phyloP scores from a whole-genome alignment of 2,888 invertebrate genomes.

The Leucoptera coffeella region DNA sequence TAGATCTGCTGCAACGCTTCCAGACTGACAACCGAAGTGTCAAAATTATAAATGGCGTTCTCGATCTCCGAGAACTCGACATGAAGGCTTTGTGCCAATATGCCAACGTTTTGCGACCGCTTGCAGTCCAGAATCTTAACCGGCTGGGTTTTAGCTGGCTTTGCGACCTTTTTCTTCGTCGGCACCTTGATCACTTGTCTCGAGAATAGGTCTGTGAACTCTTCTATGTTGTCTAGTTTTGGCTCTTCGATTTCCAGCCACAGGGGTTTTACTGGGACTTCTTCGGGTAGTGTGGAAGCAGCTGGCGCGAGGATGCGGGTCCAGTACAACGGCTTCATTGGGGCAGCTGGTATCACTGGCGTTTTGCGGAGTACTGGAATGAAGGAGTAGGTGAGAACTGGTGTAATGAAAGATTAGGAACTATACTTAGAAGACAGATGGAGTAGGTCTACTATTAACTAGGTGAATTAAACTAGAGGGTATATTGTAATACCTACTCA shows the following conservation, averaged over 20 bases:
- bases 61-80: constrained; percentile 85
- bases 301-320: constrained; percentile 68
- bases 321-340: constrained; percentile 97
- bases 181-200: constrained; percentile 74
- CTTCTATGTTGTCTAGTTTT: constrained; percentile 70
- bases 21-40: constrained; percentile 80
- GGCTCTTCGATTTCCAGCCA: constrained; percentile 80
- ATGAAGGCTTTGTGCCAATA: constrained; percentile 84
- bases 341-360: constrained; percentile 75
- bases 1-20: constrained; percentile 90
- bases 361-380: constrained; percentile 72
- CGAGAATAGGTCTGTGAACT: constrained; percentile 86
- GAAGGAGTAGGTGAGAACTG: too few species aligned
- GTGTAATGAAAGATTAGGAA: too few species aligned
- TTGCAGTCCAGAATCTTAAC: constrained; percentile 88
- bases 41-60: constrained; percentile 88
- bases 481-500: too few species aligned
- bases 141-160: constrained; percentile 66
- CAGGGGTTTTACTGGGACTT: constrained; percentile 34
- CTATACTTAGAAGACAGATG: too few species aligned
- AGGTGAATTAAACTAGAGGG: too few species aligned
- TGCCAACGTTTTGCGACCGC: constrained; percentile 90
- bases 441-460: too few species aligned
- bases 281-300: constrained; percentile 18
- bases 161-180: constrained; percentile 63